Percentiles rank a stretch among this genome's conserved stretches.
Evolutionary conservation across 2,797 vertebrate species (phyloP).

Genomic region (Hoplostethus atlanticus): DNA sequence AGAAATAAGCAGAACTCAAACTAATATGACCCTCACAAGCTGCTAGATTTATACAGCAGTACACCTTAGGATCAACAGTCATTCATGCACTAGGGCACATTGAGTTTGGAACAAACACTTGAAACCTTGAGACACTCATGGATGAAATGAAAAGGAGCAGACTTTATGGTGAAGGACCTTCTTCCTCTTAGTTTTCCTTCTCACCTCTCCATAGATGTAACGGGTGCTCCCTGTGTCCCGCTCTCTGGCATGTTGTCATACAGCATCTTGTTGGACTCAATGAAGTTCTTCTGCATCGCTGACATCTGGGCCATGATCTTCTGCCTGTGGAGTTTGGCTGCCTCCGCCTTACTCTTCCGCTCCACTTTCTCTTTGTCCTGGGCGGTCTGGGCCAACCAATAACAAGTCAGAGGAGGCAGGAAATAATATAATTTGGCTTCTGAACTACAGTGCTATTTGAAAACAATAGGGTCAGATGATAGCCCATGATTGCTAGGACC

Average conservation of each 20-base stretch:
- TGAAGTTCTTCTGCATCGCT: constrained; percentile 98
- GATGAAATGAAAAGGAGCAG: neutral
- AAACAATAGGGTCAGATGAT: too few species aligned
- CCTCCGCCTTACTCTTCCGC: constrained; percentile 96
- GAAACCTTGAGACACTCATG: too few species aligned
- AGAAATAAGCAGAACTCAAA: constrained; percentile 1
- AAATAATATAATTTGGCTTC: neutral
- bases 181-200: neutral
- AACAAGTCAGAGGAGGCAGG: neutral
- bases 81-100: too few species aligned
- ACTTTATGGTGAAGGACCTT: neutral
- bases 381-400: constrained; percentile 77
- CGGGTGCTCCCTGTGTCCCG: constrained; percentile 82
- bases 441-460: too few species aligned
- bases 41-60: too few species aligned
- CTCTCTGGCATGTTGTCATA: constrained; percentile 94
- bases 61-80: too few species aligned
- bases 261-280: constrained; percentile 96
- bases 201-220: constrained; percentile 87
- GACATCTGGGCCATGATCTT: constrained; percentile 99
- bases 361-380: constrained; percentile 98
- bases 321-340: constrained; percentile 95
- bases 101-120: too few species aligned
- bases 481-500: too few species aligned
- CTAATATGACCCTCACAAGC: neutral